Evolutionary conservation across 2,888 invertebrate genomes (phyloP), one percentile per base, ranked within the genome.

Genomic region (Platycheirus rosarum): DNA sequence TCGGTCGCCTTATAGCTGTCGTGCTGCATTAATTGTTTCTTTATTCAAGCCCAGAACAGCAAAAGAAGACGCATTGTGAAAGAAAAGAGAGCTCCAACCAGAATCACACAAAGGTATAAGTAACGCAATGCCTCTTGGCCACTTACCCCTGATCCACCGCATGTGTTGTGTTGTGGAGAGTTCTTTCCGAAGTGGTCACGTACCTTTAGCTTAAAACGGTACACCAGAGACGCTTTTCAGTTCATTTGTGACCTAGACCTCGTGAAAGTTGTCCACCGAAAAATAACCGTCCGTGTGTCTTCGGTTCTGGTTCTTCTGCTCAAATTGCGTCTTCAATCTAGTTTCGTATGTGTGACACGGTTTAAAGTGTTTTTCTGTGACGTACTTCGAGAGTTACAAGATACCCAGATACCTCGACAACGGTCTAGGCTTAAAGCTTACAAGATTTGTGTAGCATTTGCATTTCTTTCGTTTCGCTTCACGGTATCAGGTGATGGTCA

Each of bases 171-270:
- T 71, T 42, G 6, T 35, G 44, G 29, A 57, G 63, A 68, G 32
- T 32, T 4, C 60, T 57, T 51, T 48, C 42, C 48, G 53, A 13
- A 51, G 62, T 73, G 57, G 77, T 62, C 68, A 77, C 82, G 71
- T 66, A 77, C 68, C 68, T 82, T 68, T 26, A 71, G 77, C 66
- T 82, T 82, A 84, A 84, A 84, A 84, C 78, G 60, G 78, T 75
- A 66, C 74, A 62, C 42, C 74, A 35, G 75, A 70, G 60, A 66
- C 86, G 86, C 70, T 74, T 86, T 86, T 86, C 85, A 85, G 87
- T 87, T 89, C 90, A 90, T 89, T 90, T 87, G 88, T 88, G 88
- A 87, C 87, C 88, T 87, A 87, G 88, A 89, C 87, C 89, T 89
- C 90, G 89, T 88, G 90, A 90, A 90, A 90, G 90, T 90, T 88